Conservation (phyloP, 2,888 invertebrate genomes). For the Malacosoma neustria region DNA sequence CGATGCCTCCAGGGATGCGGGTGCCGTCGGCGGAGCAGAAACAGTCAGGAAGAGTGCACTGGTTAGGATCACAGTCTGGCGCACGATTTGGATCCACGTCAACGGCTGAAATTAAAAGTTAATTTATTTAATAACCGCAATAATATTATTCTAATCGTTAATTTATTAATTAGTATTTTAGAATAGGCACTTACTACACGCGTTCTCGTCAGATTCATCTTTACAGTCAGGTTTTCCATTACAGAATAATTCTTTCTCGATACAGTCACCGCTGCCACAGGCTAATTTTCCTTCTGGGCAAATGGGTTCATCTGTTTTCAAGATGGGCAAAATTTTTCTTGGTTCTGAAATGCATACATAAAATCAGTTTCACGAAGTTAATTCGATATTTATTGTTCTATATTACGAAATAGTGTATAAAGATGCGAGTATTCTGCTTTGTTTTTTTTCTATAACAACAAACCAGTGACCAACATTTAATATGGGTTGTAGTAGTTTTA, state of each 20-base stretch:
- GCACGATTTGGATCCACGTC: constrained; percentile 94
- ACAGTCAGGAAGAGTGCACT: constrained; percentile 92
- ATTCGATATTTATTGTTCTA: not conserved
- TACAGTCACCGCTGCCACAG: constrained; percentile 94
- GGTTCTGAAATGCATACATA: constrained; percentile 80
- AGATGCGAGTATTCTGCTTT: too few species aligned
- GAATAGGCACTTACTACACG: constrained; percentile 89
- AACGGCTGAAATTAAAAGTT: constrained; percentile 77
- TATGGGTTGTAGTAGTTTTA: not conserved
- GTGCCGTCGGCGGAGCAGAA: constrained; percentile 96
- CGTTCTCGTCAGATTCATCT: constrained; percentile 96
- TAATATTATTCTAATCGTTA: too few species aligned
- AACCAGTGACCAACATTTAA: not conserved
- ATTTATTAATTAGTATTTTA: too few species aligned
- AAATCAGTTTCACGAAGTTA: not conserved
- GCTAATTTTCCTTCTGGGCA: constrained; percentile 93
- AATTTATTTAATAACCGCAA: too few species aligned
- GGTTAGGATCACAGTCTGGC: constrained; percentile 92
- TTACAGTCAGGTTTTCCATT: constrained; percentile 94
- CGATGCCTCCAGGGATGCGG: constrained; percentile 88
- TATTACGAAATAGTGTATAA: too few species aligned
- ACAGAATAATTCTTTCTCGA: constrained; percentile 94
- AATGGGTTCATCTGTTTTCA: constrained; percentile 95
- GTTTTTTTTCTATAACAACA: too few species aligned
- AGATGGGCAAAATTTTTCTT: constrained; percentile 88